phyloP scores from a whole-genome alignment of 2,113 vertebrate genomes.

The Esox niger region DNA sequence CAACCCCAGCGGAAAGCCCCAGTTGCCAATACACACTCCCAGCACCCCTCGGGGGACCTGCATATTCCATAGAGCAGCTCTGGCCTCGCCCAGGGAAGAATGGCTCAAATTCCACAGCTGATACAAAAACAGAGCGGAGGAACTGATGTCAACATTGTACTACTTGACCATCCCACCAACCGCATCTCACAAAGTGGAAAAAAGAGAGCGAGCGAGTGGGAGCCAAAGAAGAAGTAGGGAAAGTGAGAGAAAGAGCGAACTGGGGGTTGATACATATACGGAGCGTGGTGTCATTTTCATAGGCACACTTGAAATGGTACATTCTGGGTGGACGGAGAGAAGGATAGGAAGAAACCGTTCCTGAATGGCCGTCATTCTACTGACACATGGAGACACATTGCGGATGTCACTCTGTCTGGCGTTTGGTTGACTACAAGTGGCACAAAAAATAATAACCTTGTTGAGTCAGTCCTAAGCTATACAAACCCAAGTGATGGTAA shows the following conservation, averaged over 20 bases:
- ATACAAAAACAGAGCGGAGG: slow-evolving; percentile 56
- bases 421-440: not conserved
- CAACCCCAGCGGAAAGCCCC: slow-evolving; percentile 64
- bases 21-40: slow-evolving; percentile 49
- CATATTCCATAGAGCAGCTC: slow-evolving; percentile 40
- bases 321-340: not conserved
- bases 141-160: slow-evolving; percentile 52
- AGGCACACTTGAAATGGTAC: not conserved
- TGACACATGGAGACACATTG: not conserved
- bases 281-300: not conserved
- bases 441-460: not conserved
- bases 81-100: slow-evolving; percentile 54
- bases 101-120: slow-evolving; percentile 68
- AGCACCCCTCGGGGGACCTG: slow-evolving; percentile 28
- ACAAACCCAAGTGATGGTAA: too few species aligned
- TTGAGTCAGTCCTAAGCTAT: not conserved
- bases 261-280: not conserved
- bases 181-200: not conserved
- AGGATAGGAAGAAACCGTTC: not conserved
- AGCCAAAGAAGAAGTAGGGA: slow-evolving; percentile 19
- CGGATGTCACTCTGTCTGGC: not conserved
- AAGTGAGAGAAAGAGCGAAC: slow-evolving; percentile 6
- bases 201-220: not conserved
- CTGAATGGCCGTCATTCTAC: not conserved
- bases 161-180: slow-evolving; percentile 11